Conservation (phyloP, 2,797 vertebrate genomes). For the Mycteria americana region DNA sequence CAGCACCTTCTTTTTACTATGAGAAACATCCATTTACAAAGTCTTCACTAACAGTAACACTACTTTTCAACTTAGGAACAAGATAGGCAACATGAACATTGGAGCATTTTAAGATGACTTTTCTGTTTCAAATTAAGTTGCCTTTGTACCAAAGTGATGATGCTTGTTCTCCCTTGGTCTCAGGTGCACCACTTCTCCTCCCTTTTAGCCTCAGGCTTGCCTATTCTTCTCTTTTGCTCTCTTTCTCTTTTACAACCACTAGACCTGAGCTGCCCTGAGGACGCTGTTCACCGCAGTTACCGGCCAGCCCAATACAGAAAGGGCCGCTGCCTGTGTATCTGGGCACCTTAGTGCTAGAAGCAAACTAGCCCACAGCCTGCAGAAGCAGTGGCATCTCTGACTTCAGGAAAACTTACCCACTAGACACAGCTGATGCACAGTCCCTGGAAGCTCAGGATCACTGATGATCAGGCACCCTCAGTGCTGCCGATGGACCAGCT, state of each 20-base stretch:
- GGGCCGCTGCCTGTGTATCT: not conserved
- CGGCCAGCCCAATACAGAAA: not conserved
- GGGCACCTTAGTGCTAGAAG: not conserved
- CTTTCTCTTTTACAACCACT: not conserved
- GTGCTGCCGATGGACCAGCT: not conserved
- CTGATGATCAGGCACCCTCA: not conserved
- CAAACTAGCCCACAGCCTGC: not conserved
- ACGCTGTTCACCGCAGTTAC: not conserved
- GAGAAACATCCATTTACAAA: not conserved
- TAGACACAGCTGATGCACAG: not conserved
- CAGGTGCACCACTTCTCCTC: not conserved
- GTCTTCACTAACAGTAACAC: not conserved
- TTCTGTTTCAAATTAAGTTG: not conserved
- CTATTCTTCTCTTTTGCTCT: not conserved
- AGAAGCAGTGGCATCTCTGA: not conserved
- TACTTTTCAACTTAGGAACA: not conserved
- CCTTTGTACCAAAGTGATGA: not conserved
- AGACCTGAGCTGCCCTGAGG: not conserved
- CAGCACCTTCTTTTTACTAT: not conserved
- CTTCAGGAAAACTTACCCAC: not conserved
- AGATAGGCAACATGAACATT: fast-evolving
- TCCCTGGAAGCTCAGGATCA: not conserved
- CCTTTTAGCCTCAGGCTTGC: not conserved
- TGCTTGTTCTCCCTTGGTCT: not conserved
- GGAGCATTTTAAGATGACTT: not conserved